Conservation (phyloP, 1,140 invertebrate species). For the Steinernema khuongi region DNA sequence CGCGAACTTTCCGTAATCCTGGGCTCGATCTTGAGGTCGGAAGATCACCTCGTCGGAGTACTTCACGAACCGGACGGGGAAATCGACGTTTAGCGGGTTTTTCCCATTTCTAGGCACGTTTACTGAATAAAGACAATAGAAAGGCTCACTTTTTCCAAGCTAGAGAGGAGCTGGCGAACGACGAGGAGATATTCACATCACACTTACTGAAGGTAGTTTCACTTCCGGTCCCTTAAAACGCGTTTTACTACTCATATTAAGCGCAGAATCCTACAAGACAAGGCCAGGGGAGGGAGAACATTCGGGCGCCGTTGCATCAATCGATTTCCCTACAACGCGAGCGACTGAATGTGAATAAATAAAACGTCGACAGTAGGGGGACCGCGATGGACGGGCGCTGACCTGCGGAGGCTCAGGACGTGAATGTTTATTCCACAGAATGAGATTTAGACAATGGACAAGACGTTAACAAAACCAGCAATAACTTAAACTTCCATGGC, state of each 20-base stretch:
- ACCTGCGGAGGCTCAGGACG: no score
- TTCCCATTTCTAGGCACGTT: conserved; percentile 39
- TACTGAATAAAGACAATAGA: not conserved
- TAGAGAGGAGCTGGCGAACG: conserved; percentile 21
- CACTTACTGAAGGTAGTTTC: not conserved
- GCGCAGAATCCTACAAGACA: not conserved
- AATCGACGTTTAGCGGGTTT: conserved; percentile 17
- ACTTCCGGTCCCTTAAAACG: not conserved
- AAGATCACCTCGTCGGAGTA: conserved; percentile 4
- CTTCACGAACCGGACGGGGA: conserved; percentile 17
- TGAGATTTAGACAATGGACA: no score
- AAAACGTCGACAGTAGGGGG: not conserved
- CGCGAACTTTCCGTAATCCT: conserved; percentile 34
- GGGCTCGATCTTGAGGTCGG: not conserved
- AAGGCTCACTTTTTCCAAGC: conserved; percentile 28
- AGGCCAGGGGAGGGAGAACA: not conserved
- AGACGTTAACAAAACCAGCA: no score
- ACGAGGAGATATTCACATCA: not conserved
- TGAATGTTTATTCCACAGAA: no score
- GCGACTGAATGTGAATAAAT: not conserved
- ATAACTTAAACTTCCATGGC: no score
- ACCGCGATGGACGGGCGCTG: not conserved
- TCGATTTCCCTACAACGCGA: not conserved
- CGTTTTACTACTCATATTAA: not conserved
- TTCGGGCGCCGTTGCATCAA: not conserved